Conservation (phyloP, 2,113 vertebrate species). For the Kobus ellipsiprymnus region DNA sequence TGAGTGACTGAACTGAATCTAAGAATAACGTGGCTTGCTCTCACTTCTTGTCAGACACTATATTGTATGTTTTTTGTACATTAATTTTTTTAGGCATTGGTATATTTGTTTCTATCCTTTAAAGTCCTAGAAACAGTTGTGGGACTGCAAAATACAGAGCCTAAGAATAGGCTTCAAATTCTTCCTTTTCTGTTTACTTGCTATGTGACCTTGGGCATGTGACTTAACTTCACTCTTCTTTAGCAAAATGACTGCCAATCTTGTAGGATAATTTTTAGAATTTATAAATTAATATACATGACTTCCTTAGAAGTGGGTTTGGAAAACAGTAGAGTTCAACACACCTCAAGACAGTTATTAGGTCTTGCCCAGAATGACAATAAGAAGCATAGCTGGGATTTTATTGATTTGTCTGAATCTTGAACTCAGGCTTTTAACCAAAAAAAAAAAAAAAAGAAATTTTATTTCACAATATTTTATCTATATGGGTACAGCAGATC, state of each 20-base stretch:
- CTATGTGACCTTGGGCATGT: not conserved
- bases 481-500: not conserved
- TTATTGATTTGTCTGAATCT: not conserved
- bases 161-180: not conserved
- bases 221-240: not conserved
- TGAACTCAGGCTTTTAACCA: not conserved
- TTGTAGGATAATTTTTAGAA: not conserved
- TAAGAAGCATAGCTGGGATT: not conserved
- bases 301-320: not conserved
- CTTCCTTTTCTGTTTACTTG: not conserved
- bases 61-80: not conserved
- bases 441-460: not conserved
- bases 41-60: not conserved
- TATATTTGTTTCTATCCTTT: not conserved
- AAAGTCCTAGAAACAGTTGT: not conserved
- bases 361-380: not conserved
- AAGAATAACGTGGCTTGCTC: not conserved
- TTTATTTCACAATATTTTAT: not conserved
- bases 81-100: not conserved
- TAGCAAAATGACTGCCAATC: not conserved
- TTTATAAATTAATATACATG: not conserved
- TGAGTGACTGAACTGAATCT: not conserved
- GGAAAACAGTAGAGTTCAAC: not conserved
- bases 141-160: not conserved
- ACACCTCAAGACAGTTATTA: not conserved